Evolutionary conservation across 2,888 invertebrate species (phyloP), one percentile per base, ranked within the genome.

Genomic region (Eristalis intricaria): DNA sequence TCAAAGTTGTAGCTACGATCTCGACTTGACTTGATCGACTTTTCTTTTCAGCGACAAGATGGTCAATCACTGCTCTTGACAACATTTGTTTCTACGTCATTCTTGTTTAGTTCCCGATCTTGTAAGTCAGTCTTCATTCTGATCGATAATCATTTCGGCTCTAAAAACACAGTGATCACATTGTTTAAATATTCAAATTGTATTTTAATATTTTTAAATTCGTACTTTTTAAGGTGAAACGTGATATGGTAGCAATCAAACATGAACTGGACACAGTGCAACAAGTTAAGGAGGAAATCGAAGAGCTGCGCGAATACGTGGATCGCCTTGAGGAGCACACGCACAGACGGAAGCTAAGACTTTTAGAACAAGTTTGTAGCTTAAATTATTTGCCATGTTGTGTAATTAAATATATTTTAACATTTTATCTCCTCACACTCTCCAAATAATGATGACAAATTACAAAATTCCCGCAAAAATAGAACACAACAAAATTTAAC

Each of bases 191-290:
- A 1, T 11, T 38, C 1, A 38, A 38, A 38, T n/a, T 11, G 1
- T 38, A 13, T 15, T 26, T 60, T 15, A 26, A 50, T 8, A 2
- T 8, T 8, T 19, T 13, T 26, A 13, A 26, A 58, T 8, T 13
- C 26, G 4, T 15, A 0, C 8, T 26, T 56, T 86, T 89, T 11
- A 92, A 96, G 95, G 96, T 98, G 90, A 98, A 98, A 94, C 96
- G 98, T 91, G 98, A 98, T 94, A 98, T 98, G 97, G 97, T 97
- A 91, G 97, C 97, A 92, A 98, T 98, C 94, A 97, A 97, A 94
- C 97, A 97, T 93, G 98, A 98, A 94, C 94, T 98, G 93, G 98
- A 98, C 94, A 97, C 97, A 88, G 97, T 98, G 91, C 98, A 98
- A 94, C 97, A 97, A 94, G 98, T 98, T 90, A 98, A 98, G 93